phyloP scores from a whole-genome alignment of 2,797 vertebrate genomes.

The Gobio occitaniae region DNA sequence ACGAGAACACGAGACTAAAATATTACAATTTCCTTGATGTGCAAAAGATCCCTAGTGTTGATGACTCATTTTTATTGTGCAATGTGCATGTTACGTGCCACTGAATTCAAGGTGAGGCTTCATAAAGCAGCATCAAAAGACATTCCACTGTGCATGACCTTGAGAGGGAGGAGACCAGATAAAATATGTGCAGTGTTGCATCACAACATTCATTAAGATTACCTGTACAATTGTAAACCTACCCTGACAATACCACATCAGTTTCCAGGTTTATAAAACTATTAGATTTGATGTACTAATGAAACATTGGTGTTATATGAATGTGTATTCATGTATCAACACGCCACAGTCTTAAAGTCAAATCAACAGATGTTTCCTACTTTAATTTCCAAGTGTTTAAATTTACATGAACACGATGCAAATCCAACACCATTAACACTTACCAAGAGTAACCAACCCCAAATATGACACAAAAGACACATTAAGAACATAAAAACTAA shows the following conservation, averaged over 20 bases:
- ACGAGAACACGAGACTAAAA: background rate
- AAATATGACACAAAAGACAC: background rate
- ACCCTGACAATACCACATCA: background rate
- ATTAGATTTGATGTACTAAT: background rate
- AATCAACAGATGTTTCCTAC: conserved; percentile 12
- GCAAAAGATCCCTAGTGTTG: background rate
- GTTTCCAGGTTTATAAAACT: background rate
- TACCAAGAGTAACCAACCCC: background rate
- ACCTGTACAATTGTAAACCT: background rate
- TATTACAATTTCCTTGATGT: background rate
- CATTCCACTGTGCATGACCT: conserved; percentile 12
- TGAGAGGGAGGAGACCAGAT: conserved; percentile 14
- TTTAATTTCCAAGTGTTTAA: conserved; percentile 48
- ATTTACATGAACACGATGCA: conserved; percentile 25
- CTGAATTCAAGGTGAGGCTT: conserved; percentile 23
- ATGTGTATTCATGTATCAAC: background rate
- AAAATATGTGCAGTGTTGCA: background rate
- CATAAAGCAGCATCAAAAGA: conserved; percentile 18
- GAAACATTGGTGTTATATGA: background rate
- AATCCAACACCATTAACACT: conserved; percentile 17
- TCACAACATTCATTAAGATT: background rate
- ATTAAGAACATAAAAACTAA: conserved; percentile 1
- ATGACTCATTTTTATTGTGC: conserved; percentile 24
- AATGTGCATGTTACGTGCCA: background rate
- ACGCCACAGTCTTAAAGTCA: background rate